These are phyloP conservation scores for Clostera curtula DNA, from an alignment of 2,888 invertebrate genomes.

Conservation along the genomic window DNA sequence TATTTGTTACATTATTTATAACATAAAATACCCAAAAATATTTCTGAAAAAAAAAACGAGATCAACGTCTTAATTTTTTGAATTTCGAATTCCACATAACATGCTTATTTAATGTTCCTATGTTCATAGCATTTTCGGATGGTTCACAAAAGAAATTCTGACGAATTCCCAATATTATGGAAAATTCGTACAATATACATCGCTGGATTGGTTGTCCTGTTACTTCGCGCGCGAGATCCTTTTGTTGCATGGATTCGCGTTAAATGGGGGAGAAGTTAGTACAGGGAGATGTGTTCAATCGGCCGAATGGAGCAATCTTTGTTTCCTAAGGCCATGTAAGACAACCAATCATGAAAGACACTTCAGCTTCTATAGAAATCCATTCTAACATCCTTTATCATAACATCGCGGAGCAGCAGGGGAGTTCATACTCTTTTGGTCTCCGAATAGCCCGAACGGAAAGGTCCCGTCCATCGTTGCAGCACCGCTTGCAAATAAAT, in stretches of 20 bases:
- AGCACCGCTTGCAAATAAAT: slow-evolving; percentile 57
- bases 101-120: too few relatives aligned
- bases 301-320: slow-evolving; percentile 67
- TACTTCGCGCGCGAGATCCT: slow-evolving; percentile 68
- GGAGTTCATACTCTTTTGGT: slow-evolving; percentile 39
- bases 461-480: slow-evolving; percentile 56
- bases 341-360: slow-evolving; percentile 44
- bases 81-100: too few relatives aligned
- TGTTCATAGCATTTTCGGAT: too few relatives aligned
- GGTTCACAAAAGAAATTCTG: too few relatives aligned
- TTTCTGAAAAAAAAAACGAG: too few relatives aligned
- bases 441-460: slow-evolving; percentile 33
- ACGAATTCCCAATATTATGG: slow-evolving; percentile 11
- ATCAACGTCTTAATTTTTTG: too few relatives aligned
- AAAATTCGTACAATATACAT: slow-evolving; percentile 38
- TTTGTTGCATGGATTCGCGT: slow-evolving; percentile 70
- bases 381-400: slow-evolving; percentile 13
- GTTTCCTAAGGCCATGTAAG: slow-evolving; percentile 64
- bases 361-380: slow-evolving; percentile 30
- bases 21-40: too few relatives aligned
- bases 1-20: too few relatives aligned
- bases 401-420: slow-evolving; percentile 19
- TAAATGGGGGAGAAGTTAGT: slow-evolving; percentile 74
- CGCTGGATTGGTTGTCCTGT: slow-evolving; percentile 64
- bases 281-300: slow-evolving; percentile 64